These are phyloP conservation scores for Nemotelus pantherinus DNA, from an alignment of 2,888 invertebrate genomes.

Conservation along the genomic window DNA sequence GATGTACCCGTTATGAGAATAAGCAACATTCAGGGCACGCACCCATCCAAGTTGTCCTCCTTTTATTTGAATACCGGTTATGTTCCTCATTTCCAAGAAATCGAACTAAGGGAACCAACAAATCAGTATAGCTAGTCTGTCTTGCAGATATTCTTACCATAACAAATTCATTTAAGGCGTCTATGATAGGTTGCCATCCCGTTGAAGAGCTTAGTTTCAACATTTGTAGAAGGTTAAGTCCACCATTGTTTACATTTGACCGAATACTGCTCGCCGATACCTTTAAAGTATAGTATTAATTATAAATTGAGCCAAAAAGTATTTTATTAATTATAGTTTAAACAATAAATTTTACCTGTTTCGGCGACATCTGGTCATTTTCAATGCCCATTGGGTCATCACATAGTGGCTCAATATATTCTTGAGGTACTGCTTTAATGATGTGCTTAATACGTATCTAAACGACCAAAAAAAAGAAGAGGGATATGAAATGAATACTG, in stretches of 20 bases:
- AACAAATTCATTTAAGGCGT: conserved; percentile 76
- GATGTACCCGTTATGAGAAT: conserved; percentile 75
- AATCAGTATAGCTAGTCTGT: background rate
- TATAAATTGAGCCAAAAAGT: background rate
- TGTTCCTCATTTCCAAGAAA: conserved; percentile 77
- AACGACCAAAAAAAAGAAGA: too few species aligned
- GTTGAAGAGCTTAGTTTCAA: conserved; percentile 62
- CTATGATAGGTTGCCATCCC: conserved; percentile 75
- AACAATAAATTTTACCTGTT: conserved; percentile 72
- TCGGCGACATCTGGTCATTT: conserved; percentile 69
- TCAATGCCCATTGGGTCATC: conserved; percentile 79
- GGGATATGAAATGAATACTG: too few species aligned
- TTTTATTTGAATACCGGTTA: conserved; percentile 82
- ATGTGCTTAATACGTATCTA: too few species aligned
- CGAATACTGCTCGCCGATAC: conserved; percentile 59
- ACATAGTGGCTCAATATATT: conserved; percentile 66
- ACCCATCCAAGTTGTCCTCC: conserved; percentile 80
- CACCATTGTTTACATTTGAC: conserved; percentile 56
- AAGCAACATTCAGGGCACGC: conserved; percentile 76
- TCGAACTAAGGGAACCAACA: conserved; percentile 68
- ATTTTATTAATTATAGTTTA: background rate
- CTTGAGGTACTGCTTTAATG: conserved; percentile 1
- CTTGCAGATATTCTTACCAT: conserved; percentile 65
- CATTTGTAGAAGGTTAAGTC: conserved; percentile 56
- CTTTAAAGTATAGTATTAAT: background rate